Evolutionary conservation across 2,113 vertebrate species (phyloP).

Genomic region (Siphamia tubifer): DNA sequence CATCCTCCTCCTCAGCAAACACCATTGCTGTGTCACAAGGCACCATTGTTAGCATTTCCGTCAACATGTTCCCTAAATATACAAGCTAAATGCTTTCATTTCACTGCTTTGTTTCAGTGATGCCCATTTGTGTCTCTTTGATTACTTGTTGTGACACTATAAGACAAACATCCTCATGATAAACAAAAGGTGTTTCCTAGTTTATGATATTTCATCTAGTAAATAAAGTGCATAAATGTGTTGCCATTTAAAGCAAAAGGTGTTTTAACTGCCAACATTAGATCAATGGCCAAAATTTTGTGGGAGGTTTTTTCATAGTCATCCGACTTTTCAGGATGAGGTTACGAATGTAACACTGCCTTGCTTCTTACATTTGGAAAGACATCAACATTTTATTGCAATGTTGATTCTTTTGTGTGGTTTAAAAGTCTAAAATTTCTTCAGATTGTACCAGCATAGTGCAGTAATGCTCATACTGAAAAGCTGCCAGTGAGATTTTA

Average conservation of each 20-base stretch:
- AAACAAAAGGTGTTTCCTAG: neutral
- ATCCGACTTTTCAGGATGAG: constrained; percentile 11
- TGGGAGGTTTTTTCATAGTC: neutral
- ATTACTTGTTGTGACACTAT: constrained; percentile 23
- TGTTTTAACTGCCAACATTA: neutral
- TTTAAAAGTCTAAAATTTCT: too few species aligned
- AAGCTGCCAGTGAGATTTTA: too few species aligned
- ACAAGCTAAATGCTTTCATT: neutral
- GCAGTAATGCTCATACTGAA: neutral
- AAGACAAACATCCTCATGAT: neutral
- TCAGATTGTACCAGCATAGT: neutral
- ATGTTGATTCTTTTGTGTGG: neutral
- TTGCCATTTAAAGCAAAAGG: neutral
- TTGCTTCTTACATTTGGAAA: neutral
- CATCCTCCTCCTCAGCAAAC: constrained; percentile 15
- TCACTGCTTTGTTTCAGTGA: neutral
- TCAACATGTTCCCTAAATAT: neutral
- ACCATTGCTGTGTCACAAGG: neutral
- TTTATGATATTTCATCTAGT: neutral
- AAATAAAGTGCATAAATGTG: neutral
- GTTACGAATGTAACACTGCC: neutral
- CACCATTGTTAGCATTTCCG: neutral
- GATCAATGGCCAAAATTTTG: too few species aligned
- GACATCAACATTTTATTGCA: neutral
- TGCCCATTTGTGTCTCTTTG: neutral